Conservation (phyloP, 2,888 invertebrate species). For the Phortica okadai region DNA sequence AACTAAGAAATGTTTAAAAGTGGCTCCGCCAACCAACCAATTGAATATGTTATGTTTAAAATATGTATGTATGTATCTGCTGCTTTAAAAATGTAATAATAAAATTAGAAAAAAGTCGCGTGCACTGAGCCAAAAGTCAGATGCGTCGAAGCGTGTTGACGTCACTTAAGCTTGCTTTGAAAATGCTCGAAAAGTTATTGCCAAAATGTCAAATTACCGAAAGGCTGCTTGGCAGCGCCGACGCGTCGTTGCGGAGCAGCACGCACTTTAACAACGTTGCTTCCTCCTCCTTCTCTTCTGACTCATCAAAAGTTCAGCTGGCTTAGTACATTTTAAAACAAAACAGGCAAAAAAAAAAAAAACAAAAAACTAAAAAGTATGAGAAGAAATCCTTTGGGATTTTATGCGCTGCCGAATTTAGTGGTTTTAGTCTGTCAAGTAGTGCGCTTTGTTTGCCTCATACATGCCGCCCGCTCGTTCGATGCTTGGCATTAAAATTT, state of each 20-base stretch:
- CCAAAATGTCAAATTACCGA: not conserved
- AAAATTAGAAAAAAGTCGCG: not conserved
- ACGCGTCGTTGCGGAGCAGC: too few species aligned
- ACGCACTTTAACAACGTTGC: too few species aligned
- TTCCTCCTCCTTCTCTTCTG: too few species aligned
- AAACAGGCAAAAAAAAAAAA: not conserved
- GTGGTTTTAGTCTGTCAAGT: not conserved
- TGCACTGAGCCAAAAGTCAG: not conserved
- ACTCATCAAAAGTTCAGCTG: too few species aligned
- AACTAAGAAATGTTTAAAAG: too few species aligned
- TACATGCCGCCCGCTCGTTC: too few species aligned
- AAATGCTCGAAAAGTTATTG: not conserved
- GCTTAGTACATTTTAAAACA: not conserved
- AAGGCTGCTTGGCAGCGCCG: too few species aligned
- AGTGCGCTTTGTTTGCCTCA: too few species aligned
- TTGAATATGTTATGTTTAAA: too few species aligned
- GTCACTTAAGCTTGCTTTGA: slow-evolving; percentile 12
- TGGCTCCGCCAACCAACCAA: too few species aligned
- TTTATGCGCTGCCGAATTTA: not conserved
- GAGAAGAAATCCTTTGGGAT: slow-evolving; percentile 19
- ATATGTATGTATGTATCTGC: too few species aligned
- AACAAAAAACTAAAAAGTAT: not conserved
- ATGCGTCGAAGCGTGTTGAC: not conserved
- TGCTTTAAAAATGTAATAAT: too few species aligned
- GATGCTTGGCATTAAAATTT: slow-evolving; percentile 5